Evolutionary conservation across 2,888 invertebrate genomes (phyloP), one percentile per base, ranked within the genome.

Genomic region (Nemotelus pantherinus): DNA sequence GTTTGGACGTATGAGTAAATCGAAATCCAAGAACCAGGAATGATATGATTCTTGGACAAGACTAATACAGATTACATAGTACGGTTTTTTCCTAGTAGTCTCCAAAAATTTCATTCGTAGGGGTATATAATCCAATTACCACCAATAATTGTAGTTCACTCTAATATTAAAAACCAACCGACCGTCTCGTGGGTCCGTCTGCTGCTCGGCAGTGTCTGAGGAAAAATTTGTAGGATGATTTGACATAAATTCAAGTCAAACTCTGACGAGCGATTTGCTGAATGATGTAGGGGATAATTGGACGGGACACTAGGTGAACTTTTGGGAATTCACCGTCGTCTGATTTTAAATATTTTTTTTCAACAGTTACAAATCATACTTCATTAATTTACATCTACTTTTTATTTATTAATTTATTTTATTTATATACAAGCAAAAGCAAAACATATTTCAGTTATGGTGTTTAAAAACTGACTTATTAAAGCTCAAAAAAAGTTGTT

Each of bases 211-310:
- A 63, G 63, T 63, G 39, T 63, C 10, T 63, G 7, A 53, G 53
- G 7, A 48, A 76, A 79, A 77, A 77, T 77, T 77, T 79, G 79
- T 76, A 77, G 47, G 71, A 79, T 79, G 79, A 79, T 79, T 79
- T 77, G 77, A 79, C 79, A 77, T 50, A 79, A 77, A 64, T 57
- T 10, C 4, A 39, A 53, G 41, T n/a, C 0, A 25, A 25, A 25
- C 25, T 25, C 25, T 25, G 63, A 39, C 25, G 9, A 43, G 5
- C 4, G 25, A 58, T 58, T 7, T 58, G 4, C 25, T 7, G 58
- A 58, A 58, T 7, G 25, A 7, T 3, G 10, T 9, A 41, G 63
- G 7, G 25, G 4, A 43, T 43, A 43, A 7, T 63, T 25, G 25
- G 63, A 43, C 7, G 39, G 4, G 7, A 43, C 6, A 53, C 6